Evolutionary conservation across 2,888 invertebrate genomes (phyloP).

Genomic region (Lapara coniferarum): DNA sequence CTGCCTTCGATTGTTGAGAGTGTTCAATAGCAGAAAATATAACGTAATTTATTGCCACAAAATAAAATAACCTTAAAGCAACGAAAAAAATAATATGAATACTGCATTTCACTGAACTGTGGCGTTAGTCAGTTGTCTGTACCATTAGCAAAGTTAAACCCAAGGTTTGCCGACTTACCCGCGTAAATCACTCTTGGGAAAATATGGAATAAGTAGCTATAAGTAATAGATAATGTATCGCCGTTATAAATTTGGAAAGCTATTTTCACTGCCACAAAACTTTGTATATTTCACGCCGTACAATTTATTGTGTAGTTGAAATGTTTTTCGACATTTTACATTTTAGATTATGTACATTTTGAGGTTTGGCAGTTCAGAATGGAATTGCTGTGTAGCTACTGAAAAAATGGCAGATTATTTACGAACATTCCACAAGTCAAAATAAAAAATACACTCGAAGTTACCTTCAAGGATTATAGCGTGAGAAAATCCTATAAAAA

Average conservation of each 20-base stretch:
- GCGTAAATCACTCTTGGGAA: conserved; percentile 50
- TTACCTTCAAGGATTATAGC: too few relatives aligned
- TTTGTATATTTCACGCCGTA: conserved; percentile 6
- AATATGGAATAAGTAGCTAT: conserved; percentile 30
- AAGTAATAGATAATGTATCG: conserved; percentile 31
- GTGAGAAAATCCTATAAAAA: too few relatives aligned
- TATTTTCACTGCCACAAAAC: conserved; percentile 15
- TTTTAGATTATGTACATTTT: not conserved
- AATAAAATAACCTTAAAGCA: too few relatives aligned
- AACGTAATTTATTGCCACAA: too few relatives aligned
- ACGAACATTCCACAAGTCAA: not conserved
- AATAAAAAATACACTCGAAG: too few relatives aligned
- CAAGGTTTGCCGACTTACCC: conserved; percentile 55
- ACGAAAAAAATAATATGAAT: not conserved
- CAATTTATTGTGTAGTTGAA: conserved; percentile 8
- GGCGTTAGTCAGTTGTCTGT: conserved; percentile 49
- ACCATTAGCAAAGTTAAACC: conserved; percentile 71
- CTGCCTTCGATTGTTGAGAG: too few relatives aligned
- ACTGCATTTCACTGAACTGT: conserved; percentile 18
- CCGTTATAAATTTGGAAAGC: conserved; percentile 25
- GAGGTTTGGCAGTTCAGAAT: not conserved
- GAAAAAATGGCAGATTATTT: not conserved
- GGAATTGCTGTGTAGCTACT: not conserved
- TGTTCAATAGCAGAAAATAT: too few relatives aligned
- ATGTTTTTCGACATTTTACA: not conserved